A percentile compares a stretch with the other conserved stretches of the same genome.
Evolutionary conservation across 2,888 invertebrate species (phyloP).

Genomic region (Lasioglossum leucozonium): DNA sequence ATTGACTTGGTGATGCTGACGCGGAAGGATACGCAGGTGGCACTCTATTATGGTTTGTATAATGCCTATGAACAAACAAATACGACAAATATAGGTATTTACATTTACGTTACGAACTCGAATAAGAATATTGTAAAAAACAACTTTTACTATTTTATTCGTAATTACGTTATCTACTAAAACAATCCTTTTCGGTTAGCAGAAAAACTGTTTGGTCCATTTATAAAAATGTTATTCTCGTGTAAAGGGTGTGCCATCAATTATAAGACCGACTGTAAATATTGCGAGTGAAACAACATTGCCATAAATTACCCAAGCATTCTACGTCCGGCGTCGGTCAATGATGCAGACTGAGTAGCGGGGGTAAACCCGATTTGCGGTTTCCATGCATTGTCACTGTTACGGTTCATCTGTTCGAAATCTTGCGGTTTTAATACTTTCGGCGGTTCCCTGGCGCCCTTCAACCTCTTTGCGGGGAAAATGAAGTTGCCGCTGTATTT

Average conservation of each 20-base stretch:
- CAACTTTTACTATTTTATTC: too few species aligned
- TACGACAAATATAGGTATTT: neutral
- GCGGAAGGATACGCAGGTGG: constrained; percentile 81
- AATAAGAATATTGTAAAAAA: too few species aligned
- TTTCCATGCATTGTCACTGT: constrained; percentile 86
- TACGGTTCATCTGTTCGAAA: constrained; percentile 88
- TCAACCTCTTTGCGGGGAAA: constrained; percentile 90
- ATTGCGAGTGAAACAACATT: neutral
- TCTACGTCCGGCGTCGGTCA: constrained; percentile 90
- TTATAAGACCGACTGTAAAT: neutral
- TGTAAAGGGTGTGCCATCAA: too few species aligned
- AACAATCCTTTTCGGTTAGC: too few species aligned
- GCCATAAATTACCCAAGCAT: constrained; percentile 87
- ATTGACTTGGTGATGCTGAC: constrained; percentile 74
- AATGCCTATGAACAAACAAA: constrained; percentile 77
- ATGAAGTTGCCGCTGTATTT: constrained; percentile 90
- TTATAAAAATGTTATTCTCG: too few species aligned
- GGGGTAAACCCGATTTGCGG: constrained; percentile 92
- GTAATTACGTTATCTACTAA: too few species aligned
- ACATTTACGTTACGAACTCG: too few species aligned
- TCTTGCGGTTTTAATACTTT: constrained; percentile 92
- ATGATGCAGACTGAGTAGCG: constrained; percentile 87
- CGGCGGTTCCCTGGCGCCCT: constrained; percentile 89
- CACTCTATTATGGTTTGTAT: constrained; percentile 74
- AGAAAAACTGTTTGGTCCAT: too few species aligned